These are phyloP conservation scores for Drosophila rhopaloa DNA, from an alignment of 1,140 invertebrate species.

Conservation along the genomic window DNA sequence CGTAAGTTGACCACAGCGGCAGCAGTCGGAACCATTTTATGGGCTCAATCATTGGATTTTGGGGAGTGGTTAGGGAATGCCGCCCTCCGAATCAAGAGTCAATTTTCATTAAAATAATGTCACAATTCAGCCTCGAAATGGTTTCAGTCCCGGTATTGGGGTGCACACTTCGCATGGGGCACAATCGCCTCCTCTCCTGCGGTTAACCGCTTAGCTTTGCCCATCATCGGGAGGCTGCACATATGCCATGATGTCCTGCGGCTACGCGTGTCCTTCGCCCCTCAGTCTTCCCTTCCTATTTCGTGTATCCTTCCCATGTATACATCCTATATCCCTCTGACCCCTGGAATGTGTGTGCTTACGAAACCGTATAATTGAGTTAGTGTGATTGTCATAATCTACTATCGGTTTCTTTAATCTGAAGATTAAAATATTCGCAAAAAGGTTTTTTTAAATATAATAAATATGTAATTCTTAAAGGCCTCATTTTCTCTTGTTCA, in stretches of 20 bases:
- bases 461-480: too few relatives aligned
- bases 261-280: conserved; percentile 28
- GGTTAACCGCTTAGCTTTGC: conserved; percentile 68
- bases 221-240: conserved; percentile 50
- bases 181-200: conserved; percentile 10
- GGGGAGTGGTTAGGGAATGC: conserved; percentile 4
- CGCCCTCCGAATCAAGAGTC: conserved; percentile 43
- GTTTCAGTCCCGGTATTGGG: conserved; percentile 23
- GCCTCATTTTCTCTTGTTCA: too few relatives aligned
- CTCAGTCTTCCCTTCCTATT: background rate
- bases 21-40: conserved; percentile 31
- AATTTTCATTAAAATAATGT: conserved; percentile 78
- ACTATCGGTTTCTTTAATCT: background rate
- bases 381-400: conserved; percentile 63
- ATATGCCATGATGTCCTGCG: conserved; percentile 66
- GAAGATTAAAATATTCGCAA: background rate
- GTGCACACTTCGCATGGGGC: conserved; percentile 7
- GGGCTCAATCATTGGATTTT: conserved; percentile 40
- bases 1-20: conserved; percentile 33
- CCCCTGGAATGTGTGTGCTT: conserved; percentile 30
- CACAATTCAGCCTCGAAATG: conserved; percentile 56
- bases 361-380: conserved; percentile 74
- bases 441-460: background rate
- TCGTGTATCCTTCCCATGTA: background rate
- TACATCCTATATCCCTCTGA: background rate